Base-by-base conservation (phyloP, 1,140 invertebrate species). In the Heliconius hewitsoni region DNA sequence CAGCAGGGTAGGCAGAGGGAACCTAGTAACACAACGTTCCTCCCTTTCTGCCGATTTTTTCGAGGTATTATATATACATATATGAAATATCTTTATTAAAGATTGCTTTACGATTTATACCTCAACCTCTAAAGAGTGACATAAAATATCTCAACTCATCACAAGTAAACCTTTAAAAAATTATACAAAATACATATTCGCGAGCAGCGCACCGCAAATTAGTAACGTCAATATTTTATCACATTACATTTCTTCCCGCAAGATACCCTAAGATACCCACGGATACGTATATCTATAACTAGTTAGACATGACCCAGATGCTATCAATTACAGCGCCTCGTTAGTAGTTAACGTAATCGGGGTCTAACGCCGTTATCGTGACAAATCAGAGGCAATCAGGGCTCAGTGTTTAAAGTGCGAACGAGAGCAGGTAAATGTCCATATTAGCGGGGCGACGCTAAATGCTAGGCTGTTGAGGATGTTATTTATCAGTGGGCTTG, bases 381-480 rank as follows among this genome's bases (percentile, higher is more conserved):
- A 83, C 81, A 81, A 84, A 84, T 84, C 74, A 78, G 74, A 78
- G 42, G 83, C 76, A 81, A 79, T 84, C 80, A 77, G 74, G 76
- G 77, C 71, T 66, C 78, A 57, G 66, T 72, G 70, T 71, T 75
- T 72, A 71, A 46, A 71, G 82, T 73, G 76, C 79, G 76, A 78
- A 78, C 76, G 57, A 77, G 82, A 79, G 55, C 79, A 81, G 79
- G 83, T 66, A 83, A 84, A 83, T 84, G 78, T 75, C 70, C 73
- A 73, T 81, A 84, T 81, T 84, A 81, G 75, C 37, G 37, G 52
- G 30, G 74, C 34, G 78, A 74, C 77, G 77, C 52, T 81, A 83
- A 81, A 77, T 74, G 73, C 77, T 81, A 79, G 60, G 57, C 42
- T 66, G 55, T 74, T 74, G 72, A 82, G 72, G 76, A 74, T 82